These are phyloP conservation scores for Stichodactyla helianthus DNA, from an alignment of 64 coral and sea anemone species.

Conservation along the genomic window DNA sequence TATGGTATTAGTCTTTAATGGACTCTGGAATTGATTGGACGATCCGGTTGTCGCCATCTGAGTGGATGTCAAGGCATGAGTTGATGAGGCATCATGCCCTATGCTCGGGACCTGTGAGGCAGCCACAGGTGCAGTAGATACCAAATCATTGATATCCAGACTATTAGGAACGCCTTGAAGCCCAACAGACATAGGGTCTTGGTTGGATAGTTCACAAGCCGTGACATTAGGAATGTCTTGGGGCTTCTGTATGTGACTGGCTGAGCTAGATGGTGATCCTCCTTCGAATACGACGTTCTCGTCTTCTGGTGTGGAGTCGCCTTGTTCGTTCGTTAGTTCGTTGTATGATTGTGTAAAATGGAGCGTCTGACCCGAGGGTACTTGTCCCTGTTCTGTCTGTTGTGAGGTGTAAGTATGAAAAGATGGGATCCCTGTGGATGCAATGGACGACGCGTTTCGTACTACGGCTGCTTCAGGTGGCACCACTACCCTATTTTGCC, in stretches of 20 bases:
- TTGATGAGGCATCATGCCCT: background rate
- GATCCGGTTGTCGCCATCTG: background rate
- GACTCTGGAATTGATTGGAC: background rate
- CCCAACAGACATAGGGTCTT: constrained; percentile 9
- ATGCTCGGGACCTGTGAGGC: background rate
- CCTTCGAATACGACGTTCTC: background rate
- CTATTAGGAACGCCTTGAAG: background rate
- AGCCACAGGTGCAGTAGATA: background rate
- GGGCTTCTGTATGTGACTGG: background rate
- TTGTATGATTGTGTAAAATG: background rate
- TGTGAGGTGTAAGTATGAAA: background rate
- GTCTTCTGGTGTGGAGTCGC: background rate
- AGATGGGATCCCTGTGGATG: constrained; percentile 16
- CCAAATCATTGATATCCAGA: background rate
- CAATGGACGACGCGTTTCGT: background rate
- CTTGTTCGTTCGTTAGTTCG: background rate
- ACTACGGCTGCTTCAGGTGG: background rate
- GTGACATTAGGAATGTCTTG: background rate
- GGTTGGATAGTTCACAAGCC: background rate
- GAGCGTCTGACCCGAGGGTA: background rate
- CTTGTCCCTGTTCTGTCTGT: background rate
- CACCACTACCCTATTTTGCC: background rate
- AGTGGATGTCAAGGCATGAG: background rate
- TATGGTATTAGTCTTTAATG: background rate
- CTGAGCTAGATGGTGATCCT: background rate